These are phyloP conservation scores for Mola mola DNA, from an alignment of 2,113 vertebrate genomes.

Conservation along the genomic window DNA sequence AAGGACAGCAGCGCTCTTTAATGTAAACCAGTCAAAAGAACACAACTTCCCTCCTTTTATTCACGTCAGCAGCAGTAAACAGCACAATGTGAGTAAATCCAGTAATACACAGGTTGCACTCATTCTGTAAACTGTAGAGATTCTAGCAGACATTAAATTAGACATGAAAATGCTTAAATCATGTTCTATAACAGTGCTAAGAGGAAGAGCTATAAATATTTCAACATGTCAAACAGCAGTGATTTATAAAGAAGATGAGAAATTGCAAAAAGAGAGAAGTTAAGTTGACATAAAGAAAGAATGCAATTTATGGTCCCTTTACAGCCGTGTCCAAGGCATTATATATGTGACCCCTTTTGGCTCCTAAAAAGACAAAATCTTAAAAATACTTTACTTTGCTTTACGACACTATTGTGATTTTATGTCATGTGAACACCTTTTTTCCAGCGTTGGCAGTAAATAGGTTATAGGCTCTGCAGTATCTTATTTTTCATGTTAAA, in stretches of 20 bases:
- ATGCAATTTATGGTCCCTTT: conserved; percentile 3
- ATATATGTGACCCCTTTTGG: neutral
- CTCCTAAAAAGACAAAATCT: neutral
- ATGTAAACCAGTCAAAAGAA: conserved; percentile 46
- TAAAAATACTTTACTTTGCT: neutral
- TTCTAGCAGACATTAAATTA: neutral
- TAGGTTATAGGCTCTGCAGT: conserved; percentile 14
- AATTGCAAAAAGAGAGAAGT: neutral
- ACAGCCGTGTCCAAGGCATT: conserved; percentile 29
- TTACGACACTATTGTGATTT: conserved; percentile 30
- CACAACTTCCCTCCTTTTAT: conserved; percentile 8
- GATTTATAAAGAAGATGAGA: neutral
- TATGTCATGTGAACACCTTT: no score
- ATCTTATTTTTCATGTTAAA: neutral
- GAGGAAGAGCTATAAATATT: conserved; percentile 4
- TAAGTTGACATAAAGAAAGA: conserved; percentile 8
- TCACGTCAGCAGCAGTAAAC: conserved; percentile 16
- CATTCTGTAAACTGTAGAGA: conserved; percentile 7
- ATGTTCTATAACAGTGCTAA: conserved; percentile 18
- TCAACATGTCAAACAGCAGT: neutral
- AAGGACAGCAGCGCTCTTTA: conserved; percentile 21
- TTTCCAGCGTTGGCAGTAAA: no score
- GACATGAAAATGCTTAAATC: conserved; percentile 7
- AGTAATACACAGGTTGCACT: conserved; percentile 10
- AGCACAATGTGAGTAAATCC: conserved; percentile 8